Evolutionary conservation across 2,797 vertebrate species (phyloP), one percentile per base, ranked within the genome.

Genomic region (Coregonus suidteri): DNA sequence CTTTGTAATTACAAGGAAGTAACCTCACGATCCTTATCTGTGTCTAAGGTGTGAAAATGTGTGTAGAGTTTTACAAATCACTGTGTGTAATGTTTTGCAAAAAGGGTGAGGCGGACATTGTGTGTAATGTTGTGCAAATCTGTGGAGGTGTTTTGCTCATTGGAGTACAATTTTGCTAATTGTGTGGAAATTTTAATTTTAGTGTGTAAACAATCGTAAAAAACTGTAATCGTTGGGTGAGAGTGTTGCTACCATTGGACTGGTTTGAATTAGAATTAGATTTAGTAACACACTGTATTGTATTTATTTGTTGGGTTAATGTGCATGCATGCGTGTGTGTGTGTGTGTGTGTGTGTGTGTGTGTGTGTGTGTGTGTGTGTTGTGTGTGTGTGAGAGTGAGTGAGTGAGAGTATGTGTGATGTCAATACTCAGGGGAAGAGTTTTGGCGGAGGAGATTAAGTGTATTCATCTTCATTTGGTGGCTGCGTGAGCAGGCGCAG

Each of bases 391-490:
- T 71, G 51, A 7, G 34, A 18, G 47, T 1, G 56, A 74, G 5
- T 9, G 51, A 52, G 51, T 9, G 51, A 5, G 56, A 16, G 37
- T 9, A 35, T 72, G 62, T 79, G 69, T 74, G 37, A 34, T 67
- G n/a, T 74, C 71, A 76, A 47, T 76, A 52, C 65, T 66, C 47
- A 78, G 31, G 0, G 31, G 14, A 85, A 84, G 80, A 73, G 75
- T 83, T 91, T 84, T 89, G 86, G 86, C 88, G 89, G 83, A 51
- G 80, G 73, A 89, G 84, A 92, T 91, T 84, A 89, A 83, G 81
- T 82, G 80, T 84, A 93, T 94, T 92, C 84, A 82, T 93, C 92
- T 93, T 93, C 88, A 91, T 93, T 92, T 92, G 84, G 56, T 73
- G 80, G 77, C 77, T 77, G 53, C 70, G 65, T 85, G 83, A 69